Percentiles rank a stretch among this genome's conserved stretches.
phyloP scores from a whole-genome alignment of 2,113 vertebrate genomes.

The Chamaetylas fuelleborni region DNA sequence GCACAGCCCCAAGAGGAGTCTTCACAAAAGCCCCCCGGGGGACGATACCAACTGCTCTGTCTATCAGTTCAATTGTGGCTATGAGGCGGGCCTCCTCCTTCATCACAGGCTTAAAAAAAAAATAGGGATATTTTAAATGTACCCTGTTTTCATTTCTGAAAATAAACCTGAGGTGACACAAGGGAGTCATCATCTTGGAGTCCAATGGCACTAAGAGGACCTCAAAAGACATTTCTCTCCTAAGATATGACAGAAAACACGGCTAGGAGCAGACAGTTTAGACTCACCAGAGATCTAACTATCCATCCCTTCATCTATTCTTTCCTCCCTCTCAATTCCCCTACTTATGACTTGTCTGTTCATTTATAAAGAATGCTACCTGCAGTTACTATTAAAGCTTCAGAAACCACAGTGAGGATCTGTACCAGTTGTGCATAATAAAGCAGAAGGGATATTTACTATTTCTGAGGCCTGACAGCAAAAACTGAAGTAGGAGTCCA shows the following conservation, averaged over 20 bases:
- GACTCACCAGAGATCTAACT: neutral
- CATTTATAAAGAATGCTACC: neutral
- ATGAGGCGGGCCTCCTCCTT: slow-evolving; percentile 87
- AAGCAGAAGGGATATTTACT: neutral
- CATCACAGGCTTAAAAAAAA: slow-evolving; percentile 59
- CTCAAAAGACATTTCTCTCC: neutral
- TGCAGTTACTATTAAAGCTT: neutral
- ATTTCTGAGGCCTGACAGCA: neutral
- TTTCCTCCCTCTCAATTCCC: neutral
- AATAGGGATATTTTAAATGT: neutral
- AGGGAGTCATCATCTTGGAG: neutral
- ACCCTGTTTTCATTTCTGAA: neutral
- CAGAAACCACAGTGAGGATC: neutral
- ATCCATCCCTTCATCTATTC: neutral
- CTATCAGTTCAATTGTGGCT: slow-evolving; percentile 81
- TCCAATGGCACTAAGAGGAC: neutral
- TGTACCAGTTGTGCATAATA: neutral
- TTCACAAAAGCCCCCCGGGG: slow-evolving; percentile 87
- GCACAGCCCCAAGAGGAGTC: slow-evolving; percentile 78
- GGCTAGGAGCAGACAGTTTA: neutral
- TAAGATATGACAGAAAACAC: neutral
- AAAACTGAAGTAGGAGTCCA: neutral
- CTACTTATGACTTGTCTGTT: neutral
- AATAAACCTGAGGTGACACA: neutral
- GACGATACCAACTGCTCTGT: slow-evolving; percentile 83